Evolutionary conservation across 2,113 vertebrate species (phyloP), one percentile per base, ranked within the genome.

Genomic region (Carassius auratus): DNA sequence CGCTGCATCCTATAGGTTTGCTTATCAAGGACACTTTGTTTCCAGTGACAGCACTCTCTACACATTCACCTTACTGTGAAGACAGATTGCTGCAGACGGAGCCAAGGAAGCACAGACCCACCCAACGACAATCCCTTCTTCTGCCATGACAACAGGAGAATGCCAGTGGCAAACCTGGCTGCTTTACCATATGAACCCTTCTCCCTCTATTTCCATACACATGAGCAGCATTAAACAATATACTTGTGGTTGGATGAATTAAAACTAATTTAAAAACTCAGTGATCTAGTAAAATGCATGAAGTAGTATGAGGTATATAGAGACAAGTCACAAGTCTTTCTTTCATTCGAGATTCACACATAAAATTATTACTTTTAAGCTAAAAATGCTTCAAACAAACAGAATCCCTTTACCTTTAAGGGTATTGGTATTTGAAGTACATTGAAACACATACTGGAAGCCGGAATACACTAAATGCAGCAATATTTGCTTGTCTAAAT

Each of bases 21-120:
- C 91, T 90, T 90, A 93, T 94, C 92, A 94, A 91, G 93, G 91
- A 89, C 89, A 93, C 91, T 92, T 92, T 90, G 89, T 93, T 93
- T 91, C 68, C 80, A 64, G 86, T 89, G 89, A 89, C 89, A 89
- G 78, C 86, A 85, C n/a, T 38, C 59, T 85, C 83, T 50, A 87
- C 81, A 84, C 77, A 30, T 71, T 86, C 73, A 86, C 76, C 88
- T 84, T 55, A 77, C 84, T 87, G 77, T 69, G 69, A 77, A 86
- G 84, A 86, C 84, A 87, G 81, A 89, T 86, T 84, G 81, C 74
- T 69, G 57, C 86, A 81, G 81, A 62, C 71, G 45, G 45, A 81
- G 86, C 86, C 86, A 89, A 84, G 76, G 83, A 87, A 89, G 81
- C 61, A 69, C 81, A 87, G 84, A 52, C 62, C 73, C 84, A 82